These are phyloP conservation scores for Hoplodrina ambigua DNA, from an alignment of 2,888 invertebrate species.

Conservation along the genomic window DNA sequence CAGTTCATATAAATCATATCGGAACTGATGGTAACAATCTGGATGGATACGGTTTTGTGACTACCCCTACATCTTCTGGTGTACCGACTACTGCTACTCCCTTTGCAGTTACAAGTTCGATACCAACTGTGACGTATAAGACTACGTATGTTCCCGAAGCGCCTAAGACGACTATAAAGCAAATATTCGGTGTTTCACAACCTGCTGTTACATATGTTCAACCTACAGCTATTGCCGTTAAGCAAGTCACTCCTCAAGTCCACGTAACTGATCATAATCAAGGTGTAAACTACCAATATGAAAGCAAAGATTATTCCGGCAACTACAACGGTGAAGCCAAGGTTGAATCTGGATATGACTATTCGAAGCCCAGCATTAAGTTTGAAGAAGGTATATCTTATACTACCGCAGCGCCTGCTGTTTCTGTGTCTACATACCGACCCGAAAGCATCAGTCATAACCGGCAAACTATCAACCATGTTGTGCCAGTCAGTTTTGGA, in stretches of 20 bases:
- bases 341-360: slow-evolving; percentile 76
- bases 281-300: slow-evolving; percentile 74
- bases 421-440: slow-evolving; percentile 79
- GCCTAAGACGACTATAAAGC: slow-evolving; percentile 83
- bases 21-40: slow-evolving; percentile 81
- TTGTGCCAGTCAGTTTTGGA: slow-evolving; percentile 76
- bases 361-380: slow-evolving; percentile 79
- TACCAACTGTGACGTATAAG: slow-evolving; percentile 79
- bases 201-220: slow-evolving; percentile 85
- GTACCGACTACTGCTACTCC: slow-evolving; percentile 85
- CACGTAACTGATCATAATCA: slow-evolving; percentile 76
- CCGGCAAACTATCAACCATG: slow-evolving; percentile 80
- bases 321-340: slow-evolving; percentile 49
- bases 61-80: slow-evolving; percentile 85
- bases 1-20: slow-evolving; percentile 81
- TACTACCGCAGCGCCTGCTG: slow-evolving; percentile 78
- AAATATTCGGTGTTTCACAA: slow-evolving; percentile 85
- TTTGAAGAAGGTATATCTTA: slow-evolving; percentile 83
- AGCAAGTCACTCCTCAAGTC: slow-evolving; percentile 76
- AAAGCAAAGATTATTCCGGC: slow-evolving; percentile 67
- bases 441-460: slow-evolving; percentile 80
- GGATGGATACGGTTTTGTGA: slow-evolving; percentile 80
- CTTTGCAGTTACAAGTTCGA: slow-evolving; percentile 80
- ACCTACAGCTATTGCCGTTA: slow-evolving; percentile 77
- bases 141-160: slow-evolving; percentile 81